Conservation (phyloP, 2,113 vertebrate genomes). For the Cinclus mexicanus region DNA sequence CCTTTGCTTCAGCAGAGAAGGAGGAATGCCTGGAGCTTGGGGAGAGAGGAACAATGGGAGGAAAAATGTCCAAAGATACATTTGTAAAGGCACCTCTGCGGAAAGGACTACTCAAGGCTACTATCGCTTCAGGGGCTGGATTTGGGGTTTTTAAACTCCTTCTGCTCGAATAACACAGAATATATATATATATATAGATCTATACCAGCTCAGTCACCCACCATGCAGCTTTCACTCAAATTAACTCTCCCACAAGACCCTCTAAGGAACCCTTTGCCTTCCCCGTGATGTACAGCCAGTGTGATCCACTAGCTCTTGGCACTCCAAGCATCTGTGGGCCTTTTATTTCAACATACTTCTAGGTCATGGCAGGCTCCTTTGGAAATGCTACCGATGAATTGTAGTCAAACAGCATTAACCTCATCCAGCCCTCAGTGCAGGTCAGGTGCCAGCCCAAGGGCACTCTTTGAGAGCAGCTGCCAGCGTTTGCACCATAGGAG, state of each 20-base stretch:
- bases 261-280: not conserved
- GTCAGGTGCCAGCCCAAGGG: not conserved
- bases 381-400: not conserved
- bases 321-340: not conserved
- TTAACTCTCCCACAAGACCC: not conserved
- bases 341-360: not conserved
- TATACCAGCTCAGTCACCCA: not conserved
- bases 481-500: rapidly evolving
- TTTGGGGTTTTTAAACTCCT: not conserved
- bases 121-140: not conserved
- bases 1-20: not conserved
- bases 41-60: not conserved
- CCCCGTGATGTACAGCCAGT: not conserved
- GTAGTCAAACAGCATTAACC: not conserved
- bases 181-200: not conserved
- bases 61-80: not conserved
- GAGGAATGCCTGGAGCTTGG: not conserved
- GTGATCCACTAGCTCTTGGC: not conserved
- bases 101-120: not conserved
- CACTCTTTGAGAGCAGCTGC: not conserved
- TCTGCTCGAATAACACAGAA: not conserved
- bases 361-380: not conserved
- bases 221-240: not conserved
- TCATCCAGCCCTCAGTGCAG: not conserved
- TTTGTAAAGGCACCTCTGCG: not conserved